Evolutionary conservation across 2,797 vertebrate genomes (phyloP).

Genomic region (Bufotes viridis): DNA sequence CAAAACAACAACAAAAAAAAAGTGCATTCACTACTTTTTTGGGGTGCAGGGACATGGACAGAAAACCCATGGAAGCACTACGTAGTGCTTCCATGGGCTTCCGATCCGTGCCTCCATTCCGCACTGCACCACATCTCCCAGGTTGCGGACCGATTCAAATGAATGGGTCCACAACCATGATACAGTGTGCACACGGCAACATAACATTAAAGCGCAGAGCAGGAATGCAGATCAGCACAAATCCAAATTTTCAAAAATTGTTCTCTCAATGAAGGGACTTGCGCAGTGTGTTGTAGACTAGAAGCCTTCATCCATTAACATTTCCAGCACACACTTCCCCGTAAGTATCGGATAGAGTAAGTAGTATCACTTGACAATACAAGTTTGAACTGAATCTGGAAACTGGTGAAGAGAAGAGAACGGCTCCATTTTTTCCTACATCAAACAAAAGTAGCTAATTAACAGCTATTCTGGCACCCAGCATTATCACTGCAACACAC

Average conservation of each 20-base stretch:
- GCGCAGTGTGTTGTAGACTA: neutral
- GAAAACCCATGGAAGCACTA: too few relatives aligned
- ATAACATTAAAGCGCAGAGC: too few relatives aligned
- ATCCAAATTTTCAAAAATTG: neutral
- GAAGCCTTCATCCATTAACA: neutral
- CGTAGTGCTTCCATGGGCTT: too few relatives aligned
- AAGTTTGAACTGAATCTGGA: constrained; percentile 73
- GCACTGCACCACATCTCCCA: too few relatives aligned
- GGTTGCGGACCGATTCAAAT: too few relatives aligned
- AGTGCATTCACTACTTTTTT: too few relatives aligned
- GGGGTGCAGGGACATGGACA: too few relatives aligned
- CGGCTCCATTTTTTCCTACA: constrained; percentile 71
- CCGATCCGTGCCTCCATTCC: too few relatives aligned
- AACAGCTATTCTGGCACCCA: constrained; percentile 73
- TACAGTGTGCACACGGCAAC: too few relatives aligned
- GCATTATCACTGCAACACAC: constrained; percentile 77
- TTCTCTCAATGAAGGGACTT: neutral
- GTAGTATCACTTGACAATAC: constrained; percentile 70
- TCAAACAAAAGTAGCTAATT: constrained; percentile 81
- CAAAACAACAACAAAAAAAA: too few relatives aligned
- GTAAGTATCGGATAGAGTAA: neutral
- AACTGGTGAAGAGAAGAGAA: constrained; percentile 69
- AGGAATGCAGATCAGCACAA: too few relatives aligned
- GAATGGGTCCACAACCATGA: too few relatives aligned
- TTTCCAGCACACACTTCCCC: neutral